Conservation (phyloP, 2,797 vertebrate species). For the Mus spretus region DNA sequence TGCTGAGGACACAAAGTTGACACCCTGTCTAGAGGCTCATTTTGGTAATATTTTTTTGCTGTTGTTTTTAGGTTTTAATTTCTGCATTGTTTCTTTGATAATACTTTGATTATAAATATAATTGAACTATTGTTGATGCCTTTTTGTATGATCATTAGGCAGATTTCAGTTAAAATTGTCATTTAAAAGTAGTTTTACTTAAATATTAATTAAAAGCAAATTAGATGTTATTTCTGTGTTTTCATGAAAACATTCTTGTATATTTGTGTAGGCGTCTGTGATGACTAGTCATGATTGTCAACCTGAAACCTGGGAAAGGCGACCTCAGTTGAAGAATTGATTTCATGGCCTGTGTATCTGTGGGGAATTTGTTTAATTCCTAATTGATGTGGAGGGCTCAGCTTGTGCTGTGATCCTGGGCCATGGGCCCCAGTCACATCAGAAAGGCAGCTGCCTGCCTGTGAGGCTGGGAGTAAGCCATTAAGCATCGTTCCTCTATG, state of each 20-base stretch:
- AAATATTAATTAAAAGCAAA: slow-evolving; percentile 49
- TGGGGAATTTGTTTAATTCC: background rate
- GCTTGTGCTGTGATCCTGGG: background rate
- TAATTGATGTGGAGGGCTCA: background rate
- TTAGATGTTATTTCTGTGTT: slow-evolving; percentile 14
- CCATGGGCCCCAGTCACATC: background rate
- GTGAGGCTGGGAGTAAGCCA: background rate
- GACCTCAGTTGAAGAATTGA: background rate
- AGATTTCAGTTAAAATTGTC: slow-evolving; percentile 43
- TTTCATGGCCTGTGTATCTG: background rate
- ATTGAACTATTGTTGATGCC: slow-evolving; percentile 4
- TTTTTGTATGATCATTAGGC: slow-evolving; percentile 37
- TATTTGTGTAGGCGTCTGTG: background rate
- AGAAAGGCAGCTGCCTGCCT: background rate
- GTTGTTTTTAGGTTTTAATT: slow-evolving; percentile 52
- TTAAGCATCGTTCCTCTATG: background rate
- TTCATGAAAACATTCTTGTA: slow-evolving; percentile 1
- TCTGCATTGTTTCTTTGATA: slow-evolving; percentile 11
- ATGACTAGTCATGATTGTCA: background rate
- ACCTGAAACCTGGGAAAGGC: background rate
- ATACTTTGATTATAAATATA: slow-evolving; percentile 14
- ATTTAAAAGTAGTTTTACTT: slow-evolving; percentile 58
- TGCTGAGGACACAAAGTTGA: background rate
- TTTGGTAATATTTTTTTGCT: background rate
- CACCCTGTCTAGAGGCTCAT: background rate